Conservation (phyloP, 2,113 vertebrate species). For the Carassius gibelio region DNA sequence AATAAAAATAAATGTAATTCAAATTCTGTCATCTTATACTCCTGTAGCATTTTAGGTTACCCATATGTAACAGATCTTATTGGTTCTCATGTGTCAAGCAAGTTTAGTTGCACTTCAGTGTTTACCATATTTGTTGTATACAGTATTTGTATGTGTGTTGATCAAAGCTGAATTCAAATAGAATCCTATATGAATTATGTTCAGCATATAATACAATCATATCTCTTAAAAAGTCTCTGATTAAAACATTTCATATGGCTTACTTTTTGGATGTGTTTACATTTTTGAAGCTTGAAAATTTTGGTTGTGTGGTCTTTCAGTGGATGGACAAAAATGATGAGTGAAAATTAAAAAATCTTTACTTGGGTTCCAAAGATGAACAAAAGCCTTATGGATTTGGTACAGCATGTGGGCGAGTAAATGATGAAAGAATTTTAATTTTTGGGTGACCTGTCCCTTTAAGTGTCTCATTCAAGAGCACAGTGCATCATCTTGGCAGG, state of each 20-base stretch:
- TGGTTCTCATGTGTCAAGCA: not conserved
- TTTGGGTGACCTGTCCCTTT: not conserved
- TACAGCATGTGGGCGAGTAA: too few relatives aligned
- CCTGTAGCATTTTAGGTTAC: not conserved
- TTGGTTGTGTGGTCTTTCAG: not conserved
- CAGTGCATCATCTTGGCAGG: not conserved
- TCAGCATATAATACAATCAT: not conserved
- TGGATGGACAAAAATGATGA: not conserved
- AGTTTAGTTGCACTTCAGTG: not conserved
- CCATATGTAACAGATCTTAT: not conserved
- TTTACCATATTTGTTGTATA: slow-evolving; percentile 6
- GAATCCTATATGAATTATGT: not conserved
- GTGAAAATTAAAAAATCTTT: not conserved
- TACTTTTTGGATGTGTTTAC: not conserved
- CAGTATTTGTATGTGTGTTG: not conserved
- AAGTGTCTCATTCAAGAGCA: not conserved
- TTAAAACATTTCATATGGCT: not conserved
- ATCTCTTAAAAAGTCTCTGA: not conserved
- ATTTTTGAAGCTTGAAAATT: not conserved
- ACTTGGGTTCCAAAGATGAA: not conserved
- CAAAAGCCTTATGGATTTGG: too few relatives aligned
- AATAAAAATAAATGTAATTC: not conserved
- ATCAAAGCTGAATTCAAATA: not conserved
- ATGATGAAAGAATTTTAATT: too few relatives aligned
- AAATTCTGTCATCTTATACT: not conserved